Base-by-base conservation (phyloP, 1,140 invertebrate genomes). In the Drosophila elegans region DNA sequence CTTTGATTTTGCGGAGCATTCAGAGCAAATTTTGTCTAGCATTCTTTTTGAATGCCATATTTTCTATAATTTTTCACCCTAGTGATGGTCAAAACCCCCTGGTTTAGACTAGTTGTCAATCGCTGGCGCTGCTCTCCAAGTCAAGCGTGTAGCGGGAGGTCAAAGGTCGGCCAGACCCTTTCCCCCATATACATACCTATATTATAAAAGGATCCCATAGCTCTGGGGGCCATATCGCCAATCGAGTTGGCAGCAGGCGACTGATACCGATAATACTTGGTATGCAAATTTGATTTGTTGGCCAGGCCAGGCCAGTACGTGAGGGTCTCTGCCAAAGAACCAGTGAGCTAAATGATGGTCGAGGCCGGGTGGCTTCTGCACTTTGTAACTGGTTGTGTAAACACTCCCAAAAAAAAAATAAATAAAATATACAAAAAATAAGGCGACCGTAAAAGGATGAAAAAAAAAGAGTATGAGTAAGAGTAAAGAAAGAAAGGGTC, bases 351-450 rank as follows among this genome's bases (percentile, higher is more conserved):
- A 41, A 73, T 57, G 48, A 12, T 34, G 49, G 49, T 29, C 64
- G 32, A 49, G 25, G 42, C 45, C 57, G 83, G 63, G 62, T 83
- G 83, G 84, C 84, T 88, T 89, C 72, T 83, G 83, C 84, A 89
- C 84, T 89, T 89, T 89, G 84, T 89, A 89, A 89, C 80, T 89
- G 84, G 84, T 89, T 89, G 80, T 89, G 84, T 89, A 89, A 89
- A 89, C 84, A 88, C 84, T 89, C 52, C 10, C 53, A 51, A 73
- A 38, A 52, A 32, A 21, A 21, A 21, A 11, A 11, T 39, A 39
- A 11, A 77, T 60, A 59, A 61, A 51, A 11, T 51, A 32, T 13
- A 32, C 6, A 29, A 51, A 77, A 51, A 66, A 46, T 39, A 41
- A 60, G 53, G 53, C 54, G 38, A 73, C 67, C 67, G 68, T 52